Conservation (phyloP, 2,113 vertebrate genomes). For the Cryptomyrus ogoouensis region DNA sequence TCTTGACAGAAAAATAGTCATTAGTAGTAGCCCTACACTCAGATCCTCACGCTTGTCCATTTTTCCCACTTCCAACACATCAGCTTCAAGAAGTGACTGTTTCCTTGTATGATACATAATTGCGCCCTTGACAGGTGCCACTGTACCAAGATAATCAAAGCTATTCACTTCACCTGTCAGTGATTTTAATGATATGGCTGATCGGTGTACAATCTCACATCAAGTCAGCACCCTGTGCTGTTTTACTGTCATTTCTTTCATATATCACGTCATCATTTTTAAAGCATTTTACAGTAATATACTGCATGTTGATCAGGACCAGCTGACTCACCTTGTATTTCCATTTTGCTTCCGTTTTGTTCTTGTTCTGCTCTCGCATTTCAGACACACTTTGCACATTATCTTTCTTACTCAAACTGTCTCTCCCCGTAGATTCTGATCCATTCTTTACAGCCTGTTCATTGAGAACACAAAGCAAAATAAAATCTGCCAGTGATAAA, state of each 20-base stretch:
- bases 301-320: not conserved
- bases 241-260: not conserved
- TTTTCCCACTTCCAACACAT: not conserved
- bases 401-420: constrained; percentile 71
- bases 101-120: not conserved
- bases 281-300: not conserved
- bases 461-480: constrained; percentile 3
- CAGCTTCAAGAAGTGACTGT: not conserved
- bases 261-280: not conserved
- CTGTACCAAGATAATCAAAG: not conserved
- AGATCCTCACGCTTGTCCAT: not conserved
- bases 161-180: not conserved
- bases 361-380: constrained; percentile 89
- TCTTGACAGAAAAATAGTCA: not conserved
- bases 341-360: constrained; percentile 94
- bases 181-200: not conserved
- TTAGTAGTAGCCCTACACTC: not conserved
- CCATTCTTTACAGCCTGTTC: constrained; percentile 78
- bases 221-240: not conserved
- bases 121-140: not conserved
- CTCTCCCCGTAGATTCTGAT: constrained; percentile 75
- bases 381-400: constrained; percentile 78
- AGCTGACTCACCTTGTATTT: constrained; percentile 84
- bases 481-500: not conserved
- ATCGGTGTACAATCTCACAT: not conserved